A percentile compares a stretch with the other conserved stretches of the same genome.
Conservation (phyloP, 2,113 vertebrate genomes). For the Saguinus midas region DNA sequence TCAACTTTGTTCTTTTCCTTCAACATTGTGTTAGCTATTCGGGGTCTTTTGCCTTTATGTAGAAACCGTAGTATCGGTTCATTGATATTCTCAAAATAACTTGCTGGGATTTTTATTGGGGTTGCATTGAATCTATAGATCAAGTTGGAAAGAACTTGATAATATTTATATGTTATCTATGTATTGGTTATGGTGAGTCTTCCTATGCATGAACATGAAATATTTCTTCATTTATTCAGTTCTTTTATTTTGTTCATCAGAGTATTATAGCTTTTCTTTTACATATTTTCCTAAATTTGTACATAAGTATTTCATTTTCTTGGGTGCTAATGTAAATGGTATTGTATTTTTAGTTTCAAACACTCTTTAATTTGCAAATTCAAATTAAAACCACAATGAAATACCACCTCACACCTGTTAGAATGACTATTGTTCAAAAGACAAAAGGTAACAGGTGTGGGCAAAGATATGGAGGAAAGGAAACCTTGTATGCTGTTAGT, state of each 20-base stretch:
- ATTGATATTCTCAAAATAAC: not conserved
- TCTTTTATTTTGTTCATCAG: not conserved
- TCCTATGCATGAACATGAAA: not conserved
- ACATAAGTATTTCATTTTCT: not conserved
- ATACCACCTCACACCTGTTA: not conserved
- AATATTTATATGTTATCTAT: too few species aligned
- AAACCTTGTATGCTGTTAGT: not conserved
- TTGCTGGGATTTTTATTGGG: not conserved
- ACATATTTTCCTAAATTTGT: not conserved
- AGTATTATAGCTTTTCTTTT: not conserved
- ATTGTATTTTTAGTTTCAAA: not conserved
- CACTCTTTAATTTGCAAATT: not conserved
- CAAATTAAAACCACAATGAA: not conserved
- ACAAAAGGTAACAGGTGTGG: not conserved
- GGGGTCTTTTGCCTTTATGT: not conserved
- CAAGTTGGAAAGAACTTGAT: not conserved
- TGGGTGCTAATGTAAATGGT: not conserved
- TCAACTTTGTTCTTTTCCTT: not conserved
- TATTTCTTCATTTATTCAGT: not conserved
- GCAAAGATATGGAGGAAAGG: not conserved
- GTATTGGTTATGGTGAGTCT: not conserved
- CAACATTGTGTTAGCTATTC: not conserved
- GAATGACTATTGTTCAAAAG: not conserved
- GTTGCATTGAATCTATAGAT: not conserved
- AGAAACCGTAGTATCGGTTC: not conserved